Conservation (phyloP, 2,113 vertebrate genomes). For the Prietella phreatophila region DNA sequence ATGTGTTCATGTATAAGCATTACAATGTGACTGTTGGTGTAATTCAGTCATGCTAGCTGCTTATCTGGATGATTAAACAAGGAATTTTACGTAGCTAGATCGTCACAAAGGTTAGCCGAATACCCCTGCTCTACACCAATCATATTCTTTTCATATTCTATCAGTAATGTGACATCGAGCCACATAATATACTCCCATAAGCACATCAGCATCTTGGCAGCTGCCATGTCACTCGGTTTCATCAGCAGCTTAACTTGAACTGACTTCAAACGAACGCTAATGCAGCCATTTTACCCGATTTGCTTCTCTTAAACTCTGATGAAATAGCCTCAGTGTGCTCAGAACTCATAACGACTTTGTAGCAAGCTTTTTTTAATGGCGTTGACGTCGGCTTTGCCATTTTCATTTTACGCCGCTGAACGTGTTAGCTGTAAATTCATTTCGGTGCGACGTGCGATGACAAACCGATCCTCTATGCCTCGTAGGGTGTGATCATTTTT, state of each 20-base stretch:
- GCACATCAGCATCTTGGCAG: not conserved
- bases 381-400: not conserved
- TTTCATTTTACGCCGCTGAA: not conserved
- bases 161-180: not conserved
- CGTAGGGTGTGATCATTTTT: not conserved
- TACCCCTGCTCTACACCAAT: not conserved
- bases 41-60: not conserved
- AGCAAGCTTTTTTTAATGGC: not conserved
- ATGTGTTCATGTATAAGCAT: not conserved
- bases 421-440: not conserved
- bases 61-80: not conserved
- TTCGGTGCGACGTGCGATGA: not conserved
- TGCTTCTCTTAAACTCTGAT: slow-evolving; percentile 38
- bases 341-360: not conserved
- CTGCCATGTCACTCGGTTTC: slow-evolving; percentile 44
- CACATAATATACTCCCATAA: slow-evolving; percentile 12
- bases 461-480: not conserved
- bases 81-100: not conserved
- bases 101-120: not conserved
- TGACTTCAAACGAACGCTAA: slow-evolving; percentile 43
- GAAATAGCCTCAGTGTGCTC: slow-evolving; percentile 43
- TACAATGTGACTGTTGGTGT: not conserved
- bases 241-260: slow-evolving; percentile 39
- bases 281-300: slow-evolving; percentile 35
- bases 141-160: not conserved